These are phyloP conservation scores for Bovichtus variegatus DNA, from an alignment of 2,797 vertebrate genomes.

Conservation along the genomic window DNA sequence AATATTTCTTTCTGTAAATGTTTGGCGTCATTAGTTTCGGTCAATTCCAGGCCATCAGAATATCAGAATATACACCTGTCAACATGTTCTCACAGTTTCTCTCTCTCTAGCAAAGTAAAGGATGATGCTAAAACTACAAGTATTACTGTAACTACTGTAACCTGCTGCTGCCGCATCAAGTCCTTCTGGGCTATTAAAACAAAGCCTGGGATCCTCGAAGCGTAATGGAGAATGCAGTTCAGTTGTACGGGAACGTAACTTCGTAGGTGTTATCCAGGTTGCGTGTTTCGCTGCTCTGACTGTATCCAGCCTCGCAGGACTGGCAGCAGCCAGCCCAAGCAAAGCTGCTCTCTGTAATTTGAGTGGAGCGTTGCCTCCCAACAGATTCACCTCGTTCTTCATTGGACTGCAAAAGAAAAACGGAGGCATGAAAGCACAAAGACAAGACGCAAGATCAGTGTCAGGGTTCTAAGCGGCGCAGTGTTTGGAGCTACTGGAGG, in stretches of 20 bases:
- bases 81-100: not conserved
- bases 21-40: not conserved
- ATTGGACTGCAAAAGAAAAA: constrained; percentile 44
- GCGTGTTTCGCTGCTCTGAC: constrained; percentile 25
- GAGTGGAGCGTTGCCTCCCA: constrained; percentile 46
- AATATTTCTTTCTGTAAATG: not conserved
- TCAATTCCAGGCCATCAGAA: not conserved
- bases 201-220: constrained; percentile 25
- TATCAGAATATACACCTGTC: not conserved
- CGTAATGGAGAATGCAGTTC: too few species aligned
- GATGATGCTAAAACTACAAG: not conserved
- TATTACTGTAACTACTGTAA: too few species aligned
- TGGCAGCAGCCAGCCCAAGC: constrained; percentile 50
- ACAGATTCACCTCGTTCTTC: constrained; percentile 47
- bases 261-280: too few species aligned
- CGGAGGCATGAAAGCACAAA: constrained; percentile 8
- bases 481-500: constrained; percentile 26
- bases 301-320: constrained; percentile 19
- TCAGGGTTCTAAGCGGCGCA: constrained; percentile 18
- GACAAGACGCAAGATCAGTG: constrained; percentile 38
- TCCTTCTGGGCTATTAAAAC: not conserved
- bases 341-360: constrained; percentile 44
- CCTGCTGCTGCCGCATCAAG: not conserved
- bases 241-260: too few species aligned
- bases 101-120: not conserved